Evolutionary conservation across 2,888 invertebrate species (phyloP).

Genomic region (Lamellibrachia columna): DNA sequence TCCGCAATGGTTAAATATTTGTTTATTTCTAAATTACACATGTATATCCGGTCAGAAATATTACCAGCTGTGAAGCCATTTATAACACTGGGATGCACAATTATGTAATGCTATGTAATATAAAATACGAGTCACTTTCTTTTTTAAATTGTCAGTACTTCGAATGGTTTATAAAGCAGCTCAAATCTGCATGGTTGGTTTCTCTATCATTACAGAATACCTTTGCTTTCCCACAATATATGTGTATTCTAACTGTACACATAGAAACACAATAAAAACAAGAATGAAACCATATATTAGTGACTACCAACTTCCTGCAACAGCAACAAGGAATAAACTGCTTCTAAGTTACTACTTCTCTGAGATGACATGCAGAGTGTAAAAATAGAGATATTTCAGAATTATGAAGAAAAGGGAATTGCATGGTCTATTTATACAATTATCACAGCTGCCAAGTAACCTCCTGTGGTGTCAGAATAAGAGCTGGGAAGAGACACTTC

Average conservation of each 20-base stretch:
- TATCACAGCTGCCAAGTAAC: not conserved
- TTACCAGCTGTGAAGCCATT: not conserved
- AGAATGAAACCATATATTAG: not conserved
- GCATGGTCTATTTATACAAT: not conserved
- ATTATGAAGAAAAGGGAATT: not conserved
- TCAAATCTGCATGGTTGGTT: not conserved
- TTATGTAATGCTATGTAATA: not conserved
- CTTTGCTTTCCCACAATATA: not conserved
- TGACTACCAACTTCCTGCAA: slow-evolving; percentile 22
- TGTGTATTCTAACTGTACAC: not conserved
- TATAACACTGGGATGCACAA: not conserved
- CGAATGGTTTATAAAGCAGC: not conserved
- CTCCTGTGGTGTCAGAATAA: not conserved
- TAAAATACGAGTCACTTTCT: not conserved
- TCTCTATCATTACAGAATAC: not conserved
- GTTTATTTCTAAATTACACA: not conserved
- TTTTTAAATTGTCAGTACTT: not conserved
- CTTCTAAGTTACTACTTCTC: not conserved
- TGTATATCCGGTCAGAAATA: not conserved
- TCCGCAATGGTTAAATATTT: not conserved
- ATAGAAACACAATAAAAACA: not conserved
- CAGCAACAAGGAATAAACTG: not conserved
- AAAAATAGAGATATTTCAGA: not conserved
- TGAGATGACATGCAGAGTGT: not conserved
- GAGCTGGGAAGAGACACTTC: not conserved